Evolutionary conservation across 2,797 vertebrate genomes (phyloP).

Genomic region (Picus viridis): DNA sequence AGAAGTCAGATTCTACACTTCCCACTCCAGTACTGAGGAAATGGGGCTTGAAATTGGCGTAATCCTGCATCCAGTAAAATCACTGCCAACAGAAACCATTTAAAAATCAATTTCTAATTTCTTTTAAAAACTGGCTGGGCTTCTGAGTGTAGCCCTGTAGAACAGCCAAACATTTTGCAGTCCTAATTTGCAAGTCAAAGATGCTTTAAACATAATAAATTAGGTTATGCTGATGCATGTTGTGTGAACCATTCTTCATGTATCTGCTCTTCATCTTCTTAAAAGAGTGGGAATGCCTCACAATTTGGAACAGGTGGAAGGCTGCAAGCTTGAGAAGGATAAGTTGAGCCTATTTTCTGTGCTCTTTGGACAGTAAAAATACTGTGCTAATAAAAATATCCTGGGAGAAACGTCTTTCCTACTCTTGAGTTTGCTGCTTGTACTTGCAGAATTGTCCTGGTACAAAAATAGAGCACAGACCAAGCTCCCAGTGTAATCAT

Average conservation of each 20-base stretch:
- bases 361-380: background rate
- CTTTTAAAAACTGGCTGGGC: background rate
- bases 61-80: background rate
- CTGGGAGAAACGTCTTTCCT: background rate
- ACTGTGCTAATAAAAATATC: background rate
- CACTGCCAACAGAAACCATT: background rate
- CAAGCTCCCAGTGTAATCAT: background rate
- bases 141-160: background rate
- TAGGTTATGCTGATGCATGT: too few species aligned
- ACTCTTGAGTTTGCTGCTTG: background rate
- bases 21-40: background rate
- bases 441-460: background rate
- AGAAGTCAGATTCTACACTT: background rate
- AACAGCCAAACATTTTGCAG: background rate
- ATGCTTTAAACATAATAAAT: background rate
- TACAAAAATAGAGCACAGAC: background rate
- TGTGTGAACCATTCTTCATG: background rate
- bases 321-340: background rate
- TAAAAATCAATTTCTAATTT: conserved; percentile 25
- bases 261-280: background rate
- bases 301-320: background rate
- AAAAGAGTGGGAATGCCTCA: background rate
- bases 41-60: background rate
- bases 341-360: background rate
- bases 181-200: background rate